A percentile compares a stretch with the other conserved stretches of the same genome.
Conservation (phyloP, 2,888 invertebrate genomes). For the Drosophila atripex region DNA sequence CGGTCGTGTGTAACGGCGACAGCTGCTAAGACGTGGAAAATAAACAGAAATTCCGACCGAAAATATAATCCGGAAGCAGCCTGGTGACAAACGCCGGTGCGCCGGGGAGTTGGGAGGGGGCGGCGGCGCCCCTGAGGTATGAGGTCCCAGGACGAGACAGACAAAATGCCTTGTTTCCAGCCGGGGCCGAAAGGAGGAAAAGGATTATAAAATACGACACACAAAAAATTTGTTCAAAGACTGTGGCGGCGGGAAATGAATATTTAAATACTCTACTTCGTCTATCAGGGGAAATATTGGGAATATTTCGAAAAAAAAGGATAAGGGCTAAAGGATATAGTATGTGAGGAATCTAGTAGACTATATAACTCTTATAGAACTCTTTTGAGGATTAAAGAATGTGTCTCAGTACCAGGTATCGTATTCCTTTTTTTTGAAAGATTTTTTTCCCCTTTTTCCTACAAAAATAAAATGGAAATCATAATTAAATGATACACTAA, state of each 20-base stretch:
- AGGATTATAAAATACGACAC: conserved; percentile 77
- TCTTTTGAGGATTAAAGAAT: too few relatives aligned
- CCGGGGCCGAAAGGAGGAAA: conserved; percentile 62
- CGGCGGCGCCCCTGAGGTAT: not conserved
- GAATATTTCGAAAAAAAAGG: too few relatives aligned
- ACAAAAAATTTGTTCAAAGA: conserved; percentile 13
- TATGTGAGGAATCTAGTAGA: too few relatives aligned
- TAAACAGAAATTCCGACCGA: conserved; percentile 60
- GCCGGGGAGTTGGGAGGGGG: not conserved
- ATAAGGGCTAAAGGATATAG: too few relatives aligned
- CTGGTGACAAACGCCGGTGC: conserved; percentile 69
- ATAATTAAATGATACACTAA: too few relatives aligned
- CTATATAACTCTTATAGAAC: too few relatives aligned
- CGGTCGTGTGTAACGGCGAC: conserved; percentile 55
- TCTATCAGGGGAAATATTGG: not conserved
- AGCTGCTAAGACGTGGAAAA: conserved; percentile 75
- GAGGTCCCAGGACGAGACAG: conserved; percentile 50
- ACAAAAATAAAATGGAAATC: too few relatives aligned
- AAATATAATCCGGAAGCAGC: conserved; percentile 75
- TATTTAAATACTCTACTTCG: not conserved
- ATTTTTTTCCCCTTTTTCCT: too few relatives aligned
- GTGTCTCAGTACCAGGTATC: too few relatives aligned
- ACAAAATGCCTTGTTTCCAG: conserved; percentile 61
- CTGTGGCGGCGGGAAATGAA: not conserved
- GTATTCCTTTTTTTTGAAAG: too few relatives aligned